A percentile compares a stretch with the other conserved stretches of the same genome.
Conservation (phyloP, 2,888 invertebrate species). For the Ethmia dodecea region DNA sequence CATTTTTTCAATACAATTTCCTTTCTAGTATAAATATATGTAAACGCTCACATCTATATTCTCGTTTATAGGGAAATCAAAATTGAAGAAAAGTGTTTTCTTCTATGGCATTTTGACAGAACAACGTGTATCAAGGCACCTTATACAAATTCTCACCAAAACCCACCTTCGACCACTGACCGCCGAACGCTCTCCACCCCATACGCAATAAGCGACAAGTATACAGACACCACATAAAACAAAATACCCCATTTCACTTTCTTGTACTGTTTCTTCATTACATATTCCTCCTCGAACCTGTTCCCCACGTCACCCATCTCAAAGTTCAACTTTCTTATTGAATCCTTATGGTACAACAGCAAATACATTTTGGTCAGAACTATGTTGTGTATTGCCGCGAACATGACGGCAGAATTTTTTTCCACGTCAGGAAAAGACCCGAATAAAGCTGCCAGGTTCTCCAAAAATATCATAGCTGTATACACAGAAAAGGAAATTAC, state of each 20-base stretch:
- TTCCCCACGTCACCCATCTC: slow-evolving; percentile 53
- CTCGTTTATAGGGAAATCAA: too few species aligned
- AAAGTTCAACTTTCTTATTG: slow-evolving; percentile 55
- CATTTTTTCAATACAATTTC: too few species aligned
- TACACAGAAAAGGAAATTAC: slow-evolving; percentile 48
- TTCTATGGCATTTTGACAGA: too few species aligned
- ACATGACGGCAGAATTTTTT: slow-evolving; percentile 64
- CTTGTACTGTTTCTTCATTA: slow-evolving; percentile 50
- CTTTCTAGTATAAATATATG: too few species aligned
- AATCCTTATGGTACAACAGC: slow-evolving; percentile 49
- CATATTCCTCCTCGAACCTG: slow-evolving; percentile 40
- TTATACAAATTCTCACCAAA: too few species aligned
- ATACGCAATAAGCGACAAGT: slow-evolving; percentile 50
- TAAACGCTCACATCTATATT: too few species aligned
- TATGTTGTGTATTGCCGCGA: slow-evolving; percentile 59
- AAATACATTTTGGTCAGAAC: slow-evolving; percentile 58
- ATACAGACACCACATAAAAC: slow-evolving; percentile 51
- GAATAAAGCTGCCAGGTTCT: slow-evolving; percentile 55
- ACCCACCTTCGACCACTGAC: slow-evolving; percentile 23
- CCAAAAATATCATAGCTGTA: slow-evolving; percentile 54
- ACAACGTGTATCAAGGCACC: too few species aligned
- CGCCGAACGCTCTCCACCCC: slow-evolving; percentile 55
- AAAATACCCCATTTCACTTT: slow-evolving; percentile 50
- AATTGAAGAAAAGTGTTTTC: too few species aligned
- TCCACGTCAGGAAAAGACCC: slow-evolving; percentile 58